Percentiles rank a stretch among this genome's conserved stretches.
Conservation (phyloP, 2,113 vertebrate species). For the Gavia stellata region DNA sequence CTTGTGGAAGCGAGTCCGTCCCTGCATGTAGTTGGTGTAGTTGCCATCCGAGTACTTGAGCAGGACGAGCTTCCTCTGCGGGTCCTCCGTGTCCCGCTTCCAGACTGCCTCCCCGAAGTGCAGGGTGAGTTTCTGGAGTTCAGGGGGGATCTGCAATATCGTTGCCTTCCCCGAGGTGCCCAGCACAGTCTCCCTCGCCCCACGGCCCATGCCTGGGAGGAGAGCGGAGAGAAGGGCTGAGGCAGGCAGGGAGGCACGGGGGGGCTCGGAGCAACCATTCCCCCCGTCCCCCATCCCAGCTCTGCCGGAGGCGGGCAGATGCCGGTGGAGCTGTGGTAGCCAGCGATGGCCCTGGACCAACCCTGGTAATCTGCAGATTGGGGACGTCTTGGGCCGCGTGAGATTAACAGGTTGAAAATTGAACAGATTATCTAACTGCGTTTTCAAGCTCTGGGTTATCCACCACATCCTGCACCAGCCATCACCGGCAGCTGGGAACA, state of each 20-base stretch:
- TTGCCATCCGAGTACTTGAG: background rate
- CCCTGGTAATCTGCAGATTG: background rate
- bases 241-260: background rate
- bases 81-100: background rate
- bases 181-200: background rate
- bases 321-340: rapidly evolving
- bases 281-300: background rate
- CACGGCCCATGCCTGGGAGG: background rate
- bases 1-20: background rate
- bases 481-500: too few species aligned
- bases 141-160: rapidly evolving
- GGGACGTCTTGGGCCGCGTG: rapidly evolving
- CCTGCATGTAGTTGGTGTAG: background rate
- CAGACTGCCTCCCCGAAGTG: rapidly evolving
- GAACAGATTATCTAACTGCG: rapidly evolving
- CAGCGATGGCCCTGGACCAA: rapidly evolving
- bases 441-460: background rate
- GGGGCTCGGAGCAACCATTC: rapidly evolving
- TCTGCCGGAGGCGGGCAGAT: rapidly evolving
- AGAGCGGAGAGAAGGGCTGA: background rate
- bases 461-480: background rate
- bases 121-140: background rate
- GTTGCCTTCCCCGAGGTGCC: background rate
- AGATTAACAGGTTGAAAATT: rapidly evolving
- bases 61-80: background rate